phyloP scores from a whole-genome alignment of 1,140 invertebrate genomes.

The Drosophila quadrilineata region DNA sequence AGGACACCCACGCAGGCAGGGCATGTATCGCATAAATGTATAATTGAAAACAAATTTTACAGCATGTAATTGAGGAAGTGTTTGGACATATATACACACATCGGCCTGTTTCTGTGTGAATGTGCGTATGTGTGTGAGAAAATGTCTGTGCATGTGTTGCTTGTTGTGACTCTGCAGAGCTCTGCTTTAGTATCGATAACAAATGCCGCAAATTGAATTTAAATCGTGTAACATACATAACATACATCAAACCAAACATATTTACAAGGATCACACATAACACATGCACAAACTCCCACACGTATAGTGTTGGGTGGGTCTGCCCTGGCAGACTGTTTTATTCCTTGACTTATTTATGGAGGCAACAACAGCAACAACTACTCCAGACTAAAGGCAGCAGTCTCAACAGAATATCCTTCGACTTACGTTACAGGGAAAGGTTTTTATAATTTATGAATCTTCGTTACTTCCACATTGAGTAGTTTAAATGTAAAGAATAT shows the following conservation, averaged over 20 bases:
- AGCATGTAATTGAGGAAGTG: slow-evolving; percentile 67
- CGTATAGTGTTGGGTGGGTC: slow-evolving; percentile 23
- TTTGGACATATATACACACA: slow-evolving; percentile 6
- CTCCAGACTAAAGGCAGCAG: slow-evolving; percentile 2
- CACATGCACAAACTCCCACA: neutral
- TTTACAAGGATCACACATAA: slow-evolving; percentile 4
- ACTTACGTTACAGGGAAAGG: slow-evolving; percentile 22
- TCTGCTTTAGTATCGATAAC: slow-evolving; percentile 75
- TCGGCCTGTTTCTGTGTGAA: slow-evolving; percentile 40
- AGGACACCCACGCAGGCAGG: neutral
- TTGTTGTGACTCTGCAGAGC: neutral
- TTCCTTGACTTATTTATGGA: slow-evolving; percentile 73
- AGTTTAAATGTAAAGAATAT: no score
- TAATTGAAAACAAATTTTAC: slow-evolving; percentile 76
- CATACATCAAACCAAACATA: slow-evolving; percentile 21
- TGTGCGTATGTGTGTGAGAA: slow-evolving; percentile 28
- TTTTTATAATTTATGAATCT: slow-evolving; percentile 4
- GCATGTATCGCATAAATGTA: slow-evolving; percentile 59
- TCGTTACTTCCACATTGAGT: no score
- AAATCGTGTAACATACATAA: slow-evolving; percentile 69
- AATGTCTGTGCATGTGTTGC: slow-evolving; percentile 9
- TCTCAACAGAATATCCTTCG: slow-evolving; percentile 32
- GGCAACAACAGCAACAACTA: slow-evolving; percentile 7
- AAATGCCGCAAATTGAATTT: slow-evolving; percentile 77
- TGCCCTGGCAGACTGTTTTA: slow-evolving; percentile 39